Evolutionary conservation across 2,113 vertebrate genomes (phyloP), one percentile per base, ranked within the genome.

Genomic region (Tinamus guttatus): DNA sequence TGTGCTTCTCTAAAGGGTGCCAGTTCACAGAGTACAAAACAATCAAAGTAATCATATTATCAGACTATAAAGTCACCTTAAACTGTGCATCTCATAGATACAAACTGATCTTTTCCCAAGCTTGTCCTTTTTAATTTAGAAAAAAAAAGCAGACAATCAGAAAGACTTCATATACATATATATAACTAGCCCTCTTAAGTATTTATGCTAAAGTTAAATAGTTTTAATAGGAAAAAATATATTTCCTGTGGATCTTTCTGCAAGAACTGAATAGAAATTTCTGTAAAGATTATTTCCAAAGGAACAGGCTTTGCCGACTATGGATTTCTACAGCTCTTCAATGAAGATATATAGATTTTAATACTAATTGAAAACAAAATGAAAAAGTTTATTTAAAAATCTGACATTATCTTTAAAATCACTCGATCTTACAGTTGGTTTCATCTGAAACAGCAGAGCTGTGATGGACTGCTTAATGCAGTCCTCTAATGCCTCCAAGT

Each of bases 21-120:
- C 90, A 88, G 56, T 30, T 94, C 59, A 87, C 12, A 47, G 22
- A 89, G 25, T 15, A 47, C 45, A 78, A 90, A 69, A 80, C 4
- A 63, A 87, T 40, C 47, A 94, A 38, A 43, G 64, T 67, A 89
- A 94, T 64, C 83, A 67, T 32, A 87, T n/a, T 25, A 69, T 75
- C 30, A 94, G 75, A 75, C 38, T 69, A 54, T 28, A 85, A 43
- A 96, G 88, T 85, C 80, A 95, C 14, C 71, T 65, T 80, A 87
- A 52, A 7, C 9, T n/a, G 62, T 5, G 8, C 16, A 7, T 56
- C 54, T 89, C 20, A 6, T 41, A 80, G 25, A 92, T 41, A 84
- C n/a, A 89, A 11, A 17, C 71, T 83, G 95, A 80, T 68, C n/a
- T 70, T 60, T 79, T 20, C 63, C 28, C 19, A 45, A 85, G 34